Conservation (phyloP, 2,113 vertebrate species). For the Phylloscopus whistleri region DNA sequence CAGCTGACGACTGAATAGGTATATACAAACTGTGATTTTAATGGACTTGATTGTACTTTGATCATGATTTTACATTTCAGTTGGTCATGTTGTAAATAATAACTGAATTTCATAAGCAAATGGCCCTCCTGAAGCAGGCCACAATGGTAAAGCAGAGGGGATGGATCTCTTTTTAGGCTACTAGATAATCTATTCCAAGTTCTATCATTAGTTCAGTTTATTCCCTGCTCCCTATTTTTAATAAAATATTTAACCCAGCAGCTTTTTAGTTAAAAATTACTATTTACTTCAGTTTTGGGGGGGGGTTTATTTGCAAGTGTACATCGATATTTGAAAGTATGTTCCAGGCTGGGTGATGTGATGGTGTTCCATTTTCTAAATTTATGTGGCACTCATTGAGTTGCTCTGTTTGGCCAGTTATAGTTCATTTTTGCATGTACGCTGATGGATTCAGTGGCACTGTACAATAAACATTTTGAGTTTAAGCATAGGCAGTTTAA, state of each 20-base stretch:
- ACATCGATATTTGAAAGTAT: background rate
- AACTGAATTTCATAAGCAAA: conserved; percentile 31
- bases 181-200: background rate
- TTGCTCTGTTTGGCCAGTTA: background rate
- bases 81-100: background rate
- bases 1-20: background rate
- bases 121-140: background rate
- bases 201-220: background rate
- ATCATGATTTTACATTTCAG: background rate
- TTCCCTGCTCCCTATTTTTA: background rate
- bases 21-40: background rate
- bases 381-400: background rate
- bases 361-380: background rate
- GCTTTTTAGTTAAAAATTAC: background rate
- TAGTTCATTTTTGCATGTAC: background rate
- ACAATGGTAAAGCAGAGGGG: background rate
- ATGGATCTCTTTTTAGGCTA: background rate
- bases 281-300: background rate
- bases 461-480: background rate
- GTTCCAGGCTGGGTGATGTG: background rate
- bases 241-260: background rate
- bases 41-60: conserved; percentile 20
- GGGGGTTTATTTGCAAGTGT: background rate
- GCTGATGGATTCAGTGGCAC: background rate
- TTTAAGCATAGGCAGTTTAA: background rate